Conservation (phyloP, 1,140 invertebrate genomes). For the Pteromalus puparum region DNA sequence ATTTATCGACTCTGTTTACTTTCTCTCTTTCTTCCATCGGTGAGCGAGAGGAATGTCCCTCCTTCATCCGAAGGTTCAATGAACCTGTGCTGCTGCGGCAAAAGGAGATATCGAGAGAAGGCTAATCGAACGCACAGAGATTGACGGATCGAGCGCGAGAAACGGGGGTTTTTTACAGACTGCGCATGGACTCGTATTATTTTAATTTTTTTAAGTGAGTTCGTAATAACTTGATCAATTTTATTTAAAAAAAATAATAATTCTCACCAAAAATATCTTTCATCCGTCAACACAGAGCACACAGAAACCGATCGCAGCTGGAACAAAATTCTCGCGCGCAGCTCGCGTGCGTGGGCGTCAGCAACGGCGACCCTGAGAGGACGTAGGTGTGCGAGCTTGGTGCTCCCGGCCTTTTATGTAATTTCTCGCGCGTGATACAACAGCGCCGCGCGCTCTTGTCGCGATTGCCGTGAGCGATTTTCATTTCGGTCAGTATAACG, state of each 20-base stretch:
- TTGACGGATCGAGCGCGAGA: neutral
- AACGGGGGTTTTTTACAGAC: no score
- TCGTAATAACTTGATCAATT: no score
- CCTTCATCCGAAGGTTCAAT: neutral
- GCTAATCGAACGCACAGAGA: neutral
- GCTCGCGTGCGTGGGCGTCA: conserved; percentile 57
- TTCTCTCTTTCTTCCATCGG: conserved; percentile 32
- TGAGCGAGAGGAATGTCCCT: neutral
- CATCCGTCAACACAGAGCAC: neutral
- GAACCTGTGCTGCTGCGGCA: conserved; percentile 24
- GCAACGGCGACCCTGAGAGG: conserved; percentile 67
- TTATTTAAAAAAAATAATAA: no score
- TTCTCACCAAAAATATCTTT: neutral
- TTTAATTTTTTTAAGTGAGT: no score
- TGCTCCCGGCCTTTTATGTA: conserved; percentile 68
- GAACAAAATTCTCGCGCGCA: neutral
- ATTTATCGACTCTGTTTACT: conserved; percentile 26
- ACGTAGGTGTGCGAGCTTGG: conserved; percentile 63
- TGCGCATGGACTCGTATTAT: no score
- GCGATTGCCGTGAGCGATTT: neutral
- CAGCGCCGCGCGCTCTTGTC: conserved; percentile 36
- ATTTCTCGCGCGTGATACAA: conserved; percentile 58
- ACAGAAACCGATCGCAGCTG: neutral
- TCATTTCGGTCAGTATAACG: neutral
- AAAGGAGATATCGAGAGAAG: conserved; percentile 38